Evolutionary conservation across 2,113 vertebrate genomes (phyloP).

Genomic region (Pelecanoides urinatrix): DNA sequence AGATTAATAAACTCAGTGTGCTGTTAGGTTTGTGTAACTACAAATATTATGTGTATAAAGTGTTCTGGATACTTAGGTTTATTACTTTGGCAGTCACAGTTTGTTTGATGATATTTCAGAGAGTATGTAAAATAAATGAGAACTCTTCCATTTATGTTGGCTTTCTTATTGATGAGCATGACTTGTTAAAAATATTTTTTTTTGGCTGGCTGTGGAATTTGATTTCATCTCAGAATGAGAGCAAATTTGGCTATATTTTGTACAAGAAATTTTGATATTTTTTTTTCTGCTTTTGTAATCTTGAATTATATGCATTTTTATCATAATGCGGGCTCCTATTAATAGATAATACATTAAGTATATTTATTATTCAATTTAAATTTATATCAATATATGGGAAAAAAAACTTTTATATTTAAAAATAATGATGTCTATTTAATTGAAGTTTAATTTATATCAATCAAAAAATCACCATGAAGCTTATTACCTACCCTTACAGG

Average conservation of each 20-base stretch:
- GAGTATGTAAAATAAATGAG: neutral
- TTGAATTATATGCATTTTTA: neutral
- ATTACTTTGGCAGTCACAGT: neutral
- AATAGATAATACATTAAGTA: neutral
- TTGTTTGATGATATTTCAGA: conserved; percentile 3
- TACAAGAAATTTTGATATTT: neutral
- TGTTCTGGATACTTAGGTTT: conserved; percentile 18
- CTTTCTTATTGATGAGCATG: neutral
- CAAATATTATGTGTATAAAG: neutral
- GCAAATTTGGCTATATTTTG: neutral
- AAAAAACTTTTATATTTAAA: neutral
- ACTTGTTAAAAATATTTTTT: neutral
- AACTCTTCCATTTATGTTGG: neutral
- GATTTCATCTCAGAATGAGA: neutral
- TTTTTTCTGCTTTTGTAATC: neutral
- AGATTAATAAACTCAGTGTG: neutral
- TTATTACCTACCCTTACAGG: neutral
- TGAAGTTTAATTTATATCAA: neutral
- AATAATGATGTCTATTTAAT: neutral
- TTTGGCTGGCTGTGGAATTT: neutral
- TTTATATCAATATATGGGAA: neutral
- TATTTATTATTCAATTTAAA: neutral
- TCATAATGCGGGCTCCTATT: neutral
- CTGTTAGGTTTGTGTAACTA: neutral
- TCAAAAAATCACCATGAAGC: neutral